Evolutionary conservation across 2,888 invertebrate species (phyloP), one percentile per base, ranked within the genome.

Genomic region (Spialia ferax): DNA sequence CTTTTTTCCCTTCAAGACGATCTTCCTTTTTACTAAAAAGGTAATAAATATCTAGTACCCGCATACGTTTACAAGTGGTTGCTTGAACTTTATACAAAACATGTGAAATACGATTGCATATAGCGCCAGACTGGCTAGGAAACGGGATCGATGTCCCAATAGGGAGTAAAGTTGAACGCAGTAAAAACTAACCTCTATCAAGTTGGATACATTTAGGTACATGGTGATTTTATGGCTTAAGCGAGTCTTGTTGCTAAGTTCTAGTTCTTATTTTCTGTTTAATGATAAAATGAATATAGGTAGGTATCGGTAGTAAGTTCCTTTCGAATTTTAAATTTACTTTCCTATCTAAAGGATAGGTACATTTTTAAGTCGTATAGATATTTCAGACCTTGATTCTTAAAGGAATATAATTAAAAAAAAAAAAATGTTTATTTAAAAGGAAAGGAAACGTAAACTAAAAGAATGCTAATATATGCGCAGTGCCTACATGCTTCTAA

Each of bases 91-190:
- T 74, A 52, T 61, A 48, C 55, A 70, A 73, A 77, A 71, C 74
- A 73, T 71, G 69, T 73, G 73, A 77, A 74, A 79, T 82, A 79
- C 76, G 77, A 80, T 79, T 78, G 80, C 77, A 78, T 80, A 77
- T 75, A 80, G 82, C 80, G 82, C 81, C 82, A 85, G 84, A 83
- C 84, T 79, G 81, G 79, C 83, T 85, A 79, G 81, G 80, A 75
- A 78, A 78, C 71, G 72, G 73, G 84, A 85, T 86, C 88, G 74
- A 89, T 86, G 86, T 86, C 84, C 84, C 87, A 81, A 80, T 82
- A 82, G 86, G 82, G 85, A 86, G 77, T 77, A 73, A 80, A 78
- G 77, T 79, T 81, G 77, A 78, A 42, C 59, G 65, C 42, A 52
- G 59, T 50, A 59, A 66, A 66, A 66, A 60, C 63, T 63, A 54